phyloP scores from a whole-genome alignment of 2,888 invertebrate genomes.

The Prosopocoilus inquinatus region DNA sequence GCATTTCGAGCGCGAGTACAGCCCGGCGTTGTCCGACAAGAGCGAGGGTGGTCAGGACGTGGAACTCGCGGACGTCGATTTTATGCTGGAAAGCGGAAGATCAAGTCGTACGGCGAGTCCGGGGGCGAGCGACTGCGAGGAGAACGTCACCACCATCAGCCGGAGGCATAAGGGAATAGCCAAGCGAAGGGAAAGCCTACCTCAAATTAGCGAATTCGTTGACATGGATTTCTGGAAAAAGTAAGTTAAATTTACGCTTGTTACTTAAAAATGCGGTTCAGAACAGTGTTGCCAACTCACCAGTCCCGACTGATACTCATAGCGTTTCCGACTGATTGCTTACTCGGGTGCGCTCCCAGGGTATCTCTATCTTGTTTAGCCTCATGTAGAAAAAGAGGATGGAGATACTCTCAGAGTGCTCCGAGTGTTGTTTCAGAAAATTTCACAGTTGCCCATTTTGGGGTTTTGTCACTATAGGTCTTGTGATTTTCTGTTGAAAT shows the following conservation, averaged over 20 bases:
- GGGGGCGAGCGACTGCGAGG: slow-evolving; percentile 51
- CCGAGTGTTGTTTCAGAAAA: too few species aligned
- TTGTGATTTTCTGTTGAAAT: too few species aligned
- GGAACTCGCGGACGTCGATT: slow-evolving; percentile 49
- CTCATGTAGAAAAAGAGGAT: too few species aligned
- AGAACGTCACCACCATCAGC: slow-evolving; percentile 39
- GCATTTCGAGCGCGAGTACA: slow-evolving; percentile 49
- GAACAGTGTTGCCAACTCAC: too few species aligned
- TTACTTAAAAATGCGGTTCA: too few species aligned
- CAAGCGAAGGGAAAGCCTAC: slow-evolving; percentile 44
- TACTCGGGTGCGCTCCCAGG: too few species aligned
- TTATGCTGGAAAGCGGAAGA: slow-evolving; percentile 45
- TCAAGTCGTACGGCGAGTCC: slow-evolving; percentile 54
- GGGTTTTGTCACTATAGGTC: too few species aligned
- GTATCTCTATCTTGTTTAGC: too few species aligned
- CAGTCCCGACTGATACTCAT: too few species aligned
- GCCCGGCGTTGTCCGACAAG: slow-evolving; percentile 48
- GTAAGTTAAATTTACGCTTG: slow-evolving; percentile 52
- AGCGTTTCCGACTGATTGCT: too few species aligned
- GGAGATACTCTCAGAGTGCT: too few species aligned
- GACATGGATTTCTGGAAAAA: slow-evolving; percentile 68
- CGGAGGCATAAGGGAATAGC: slow-evolving; percentile 44
- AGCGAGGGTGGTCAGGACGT: slow-evolving; percentile 41
- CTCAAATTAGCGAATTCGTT: slow-evolving; percentile 57
- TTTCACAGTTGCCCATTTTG: too few species aligned